Conservation (phyloP, 2,797 vertebrate genomes). For the Muraenolepis orangiensis region DNA sequence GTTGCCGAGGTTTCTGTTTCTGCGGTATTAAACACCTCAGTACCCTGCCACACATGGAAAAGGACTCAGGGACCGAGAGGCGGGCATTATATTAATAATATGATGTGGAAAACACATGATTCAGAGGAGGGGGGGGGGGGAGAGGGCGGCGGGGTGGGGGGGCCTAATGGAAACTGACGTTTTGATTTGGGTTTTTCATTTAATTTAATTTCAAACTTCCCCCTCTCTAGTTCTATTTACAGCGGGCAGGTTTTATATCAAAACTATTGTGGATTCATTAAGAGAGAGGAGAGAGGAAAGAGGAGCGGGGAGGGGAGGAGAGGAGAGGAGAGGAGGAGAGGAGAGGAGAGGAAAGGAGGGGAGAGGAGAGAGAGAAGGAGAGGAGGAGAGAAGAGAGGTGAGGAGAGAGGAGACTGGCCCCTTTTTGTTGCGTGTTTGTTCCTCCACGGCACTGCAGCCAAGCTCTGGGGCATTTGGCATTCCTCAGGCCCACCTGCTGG, state of each 20-base stretch:
- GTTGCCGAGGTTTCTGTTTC: background rate
- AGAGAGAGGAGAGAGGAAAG: background rate
- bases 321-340: too few relatives aligned
- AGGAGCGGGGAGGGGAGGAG: background rate
- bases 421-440: background rate
- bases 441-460: background rate
- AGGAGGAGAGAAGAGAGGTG: too few relatives aligned
- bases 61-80: background rate
- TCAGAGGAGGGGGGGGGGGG: too few relatives aligned
- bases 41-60: background rate
- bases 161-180: background rate
- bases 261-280: background rate
- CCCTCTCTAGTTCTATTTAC: background rate
- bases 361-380: too few relatives aligned
- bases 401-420: background rate
- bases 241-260: background rate
- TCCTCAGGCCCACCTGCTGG: background rate
- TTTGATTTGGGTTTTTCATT: background rate
- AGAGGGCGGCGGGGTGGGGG: too few relatives aligned
- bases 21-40: conserved; percentile 2
- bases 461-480: background rate
- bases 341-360: too few relatives aligned
- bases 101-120: conserved; percentile 1
- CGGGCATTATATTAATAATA: background rate
- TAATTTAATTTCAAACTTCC: background rate